Percentiles rank a stretch among this genome's conserved stretches.
phyloP scores from a whole-genome alignment of 2,888 invertebrate genomes.

The Apodemia mormo region DNA sequence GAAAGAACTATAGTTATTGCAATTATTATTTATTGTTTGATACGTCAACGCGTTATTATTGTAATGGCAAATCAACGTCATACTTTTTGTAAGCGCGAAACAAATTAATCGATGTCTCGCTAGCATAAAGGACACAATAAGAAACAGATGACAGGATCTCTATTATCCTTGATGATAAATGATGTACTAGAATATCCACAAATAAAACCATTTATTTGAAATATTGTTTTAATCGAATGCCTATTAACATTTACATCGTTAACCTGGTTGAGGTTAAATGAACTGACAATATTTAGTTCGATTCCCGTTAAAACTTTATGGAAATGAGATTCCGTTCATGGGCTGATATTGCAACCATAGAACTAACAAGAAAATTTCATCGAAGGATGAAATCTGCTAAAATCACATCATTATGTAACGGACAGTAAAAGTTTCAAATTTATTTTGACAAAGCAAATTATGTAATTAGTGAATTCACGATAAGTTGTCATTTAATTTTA shows the following conservation, averaged over 20 bases:
- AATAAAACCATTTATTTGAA: neutral
- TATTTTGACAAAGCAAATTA: neutral
- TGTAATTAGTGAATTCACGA: constrained; percentile 3
- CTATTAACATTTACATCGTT: neutral
- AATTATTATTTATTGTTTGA: neutral
- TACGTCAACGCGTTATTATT: neutral
- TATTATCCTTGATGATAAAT: constrained; percentile 8
- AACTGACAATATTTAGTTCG: too few relatives aligned
- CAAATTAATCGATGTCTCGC: neutral
- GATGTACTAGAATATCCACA: neutral
- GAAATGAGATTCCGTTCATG: too few relatives aligned
- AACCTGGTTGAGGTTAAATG: neutral
- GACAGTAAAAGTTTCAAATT: neutral
- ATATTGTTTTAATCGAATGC: neutral
- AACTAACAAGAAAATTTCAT: too few relatives aligned
- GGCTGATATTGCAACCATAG: too few relatives aligned
- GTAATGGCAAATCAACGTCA: neutral
- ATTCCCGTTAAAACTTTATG: too few relatives aligned
- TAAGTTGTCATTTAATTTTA: neutral
- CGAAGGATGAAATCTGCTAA: too few relatives aligned
- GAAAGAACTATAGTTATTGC: neutral
- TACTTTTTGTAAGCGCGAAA: neutral
- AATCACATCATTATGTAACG: neutral
- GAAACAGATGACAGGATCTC: constrained; percentile 1
- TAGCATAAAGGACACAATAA: constrained; percentile 1